phyloP scores from a whole-genome alignment of 2,797 vertebrate species.

The Limnodromus scolopaceus region DNA sequence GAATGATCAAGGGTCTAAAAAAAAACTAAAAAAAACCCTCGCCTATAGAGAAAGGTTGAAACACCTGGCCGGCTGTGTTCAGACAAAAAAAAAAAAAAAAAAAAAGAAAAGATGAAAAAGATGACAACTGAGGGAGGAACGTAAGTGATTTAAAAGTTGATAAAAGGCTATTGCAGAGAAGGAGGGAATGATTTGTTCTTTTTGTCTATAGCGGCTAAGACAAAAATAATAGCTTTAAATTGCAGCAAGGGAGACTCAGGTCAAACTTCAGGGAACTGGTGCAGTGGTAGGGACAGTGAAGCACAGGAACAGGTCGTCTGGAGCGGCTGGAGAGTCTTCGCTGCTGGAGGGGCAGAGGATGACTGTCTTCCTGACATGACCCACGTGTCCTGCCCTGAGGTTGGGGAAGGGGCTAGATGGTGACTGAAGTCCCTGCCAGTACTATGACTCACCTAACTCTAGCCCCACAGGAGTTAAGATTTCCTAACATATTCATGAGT shows the following conservation, averaged over 20 bases:
- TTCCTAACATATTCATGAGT: not conserved
- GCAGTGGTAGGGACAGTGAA: not conserved
- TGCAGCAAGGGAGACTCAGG: conserved; percentile 27
- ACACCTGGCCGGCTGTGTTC: not conserved
- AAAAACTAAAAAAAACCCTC: not conserved
- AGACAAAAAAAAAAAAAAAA: not conserved
- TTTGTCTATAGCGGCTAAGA: conserved; percentile 51
- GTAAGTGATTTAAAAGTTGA: conserved; percentile 62
- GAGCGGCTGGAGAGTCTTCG: not conserved
- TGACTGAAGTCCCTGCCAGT: not conserved
- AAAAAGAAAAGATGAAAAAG: not conserved
- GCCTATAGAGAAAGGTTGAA: conserved; percentile 1
- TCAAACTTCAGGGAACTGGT: conserved; percentile 34
- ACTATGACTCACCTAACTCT: not conserved
- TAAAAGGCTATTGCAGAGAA: conserved; percentile 55
- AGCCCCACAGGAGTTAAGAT: not conserved
- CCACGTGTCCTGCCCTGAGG: not conserved
- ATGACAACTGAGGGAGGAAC: conserved; percentile 16
- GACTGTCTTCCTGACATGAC: not conserved
- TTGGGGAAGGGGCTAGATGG: not conserved
- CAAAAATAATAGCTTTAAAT: conserved; percentile 63
- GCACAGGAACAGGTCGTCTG: not conserved
- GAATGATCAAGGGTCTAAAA: conserved; percentile 33
- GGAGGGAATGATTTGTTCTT: conserved; percentile 64
- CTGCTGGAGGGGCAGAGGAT: not conserved